Conservation (phyloP, 2,888 invertebrate genomes). For the Philopedon plagiatum region DNA sequence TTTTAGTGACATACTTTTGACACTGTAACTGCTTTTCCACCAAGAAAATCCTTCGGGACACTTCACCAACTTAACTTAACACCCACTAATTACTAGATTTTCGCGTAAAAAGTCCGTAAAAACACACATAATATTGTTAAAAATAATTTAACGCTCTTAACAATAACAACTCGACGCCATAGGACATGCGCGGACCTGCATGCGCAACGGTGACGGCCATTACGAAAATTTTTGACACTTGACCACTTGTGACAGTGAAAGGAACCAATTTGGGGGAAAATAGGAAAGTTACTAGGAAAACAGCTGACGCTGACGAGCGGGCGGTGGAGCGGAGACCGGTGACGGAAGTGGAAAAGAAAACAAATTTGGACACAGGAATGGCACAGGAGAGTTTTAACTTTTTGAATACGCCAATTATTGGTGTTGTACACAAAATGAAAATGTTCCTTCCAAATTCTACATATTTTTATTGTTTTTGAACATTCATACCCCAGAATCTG, state of each 20-base stretch:
- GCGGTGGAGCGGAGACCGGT: not conserved
- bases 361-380: too few species aligned
- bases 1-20: constrained; percentile 82
- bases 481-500: too few species aligned
- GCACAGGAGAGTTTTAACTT: too few species aligned
- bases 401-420: too few species aligned
- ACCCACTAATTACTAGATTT: constrained; percentile 68
- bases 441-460: too few species aligned
- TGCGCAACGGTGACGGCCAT: constrained; percentile 59
- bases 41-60: constrained; percentile 56
- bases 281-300: constrained; percentile 34
- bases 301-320: constrained; percentile 28
- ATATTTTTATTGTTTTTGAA: too few species aligned
- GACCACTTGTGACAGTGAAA: constrained; percentile 52
- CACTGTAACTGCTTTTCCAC: constrained; percentile 69
- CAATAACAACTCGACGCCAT: constrained; percentile 99
- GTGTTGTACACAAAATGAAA: too few species aligned
- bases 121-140: constrained; percentile 79
- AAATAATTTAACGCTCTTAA: constrained; percentile 90
- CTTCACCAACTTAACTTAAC: constrained; percentile 57
- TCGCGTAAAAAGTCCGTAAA: constrained; percentile 75
- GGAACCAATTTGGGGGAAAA: constrained; percentile 17
- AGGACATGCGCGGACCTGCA: constrained; percentile 89
- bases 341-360: not conserved
- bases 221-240: constrained; percentile 56